phyloP scores from a whole-genome alignment of 2,797 vertebrate species.

The Gymnothorax reevesii region DNA sequence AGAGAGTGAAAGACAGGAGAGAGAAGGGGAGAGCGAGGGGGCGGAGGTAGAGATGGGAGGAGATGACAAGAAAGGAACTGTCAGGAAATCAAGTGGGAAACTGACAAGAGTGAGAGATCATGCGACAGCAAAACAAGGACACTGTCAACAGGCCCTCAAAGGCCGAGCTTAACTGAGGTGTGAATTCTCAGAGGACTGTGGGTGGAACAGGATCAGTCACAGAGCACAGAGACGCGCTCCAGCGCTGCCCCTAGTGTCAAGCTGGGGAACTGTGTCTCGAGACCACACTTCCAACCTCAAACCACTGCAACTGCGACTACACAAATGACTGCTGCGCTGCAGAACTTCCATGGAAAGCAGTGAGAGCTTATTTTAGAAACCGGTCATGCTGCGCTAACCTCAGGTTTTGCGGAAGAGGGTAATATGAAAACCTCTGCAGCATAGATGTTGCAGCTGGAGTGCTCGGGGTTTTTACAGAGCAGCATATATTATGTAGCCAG shows the following conservation, averaged over 20 bases:
- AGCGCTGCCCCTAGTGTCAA: neutral
- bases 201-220: neutral
- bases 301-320: neutral
- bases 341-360: too few relatives aligned
- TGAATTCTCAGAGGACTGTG: neutral
- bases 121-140: slow-evolving; percentile 8
- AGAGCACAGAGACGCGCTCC: neutral
- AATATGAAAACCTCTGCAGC: too few relatives aligned
- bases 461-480: too few relatives aligned
- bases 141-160: slow-evolving; percentile 6
- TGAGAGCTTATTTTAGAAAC: neutral
- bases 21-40: too few relatives aligned
- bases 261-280: neutral
- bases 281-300: neutral
- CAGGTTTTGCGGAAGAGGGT: too few relatives aligned
- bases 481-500: too few relatives aligned
- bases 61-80: neutral
- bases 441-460: too few relatives aligned
- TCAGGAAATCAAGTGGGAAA: too few relatives aligned
- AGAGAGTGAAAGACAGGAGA: neutral
- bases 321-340: neutral
- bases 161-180: neutral
- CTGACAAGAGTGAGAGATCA: too few relatives aligned
- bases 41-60: too few relatives aligned
- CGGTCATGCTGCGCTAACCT: neutral